Evolutionary conservation across 2,113 vertebrate species (phyloP), one percentile per base, ranked within the genome.

Genomic region (Boulengeromyrus knoepffleri): DNA sequence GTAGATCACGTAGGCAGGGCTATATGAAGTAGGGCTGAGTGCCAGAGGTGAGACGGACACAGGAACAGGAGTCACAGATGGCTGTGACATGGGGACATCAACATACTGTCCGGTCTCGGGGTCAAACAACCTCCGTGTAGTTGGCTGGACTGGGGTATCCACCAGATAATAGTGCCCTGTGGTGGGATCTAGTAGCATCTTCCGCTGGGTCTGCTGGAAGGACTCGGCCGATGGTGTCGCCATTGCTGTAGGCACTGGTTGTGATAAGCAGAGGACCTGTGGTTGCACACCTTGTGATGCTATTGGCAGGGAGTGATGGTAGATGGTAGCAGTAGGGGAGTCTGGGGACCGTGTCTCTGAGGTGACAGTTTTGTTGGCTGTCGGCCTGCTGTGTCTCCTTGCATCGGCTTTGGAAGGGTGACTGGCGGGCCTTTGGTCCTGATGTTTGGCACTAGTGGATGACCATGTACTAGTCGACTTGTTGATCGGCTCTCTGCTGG

Each of bases 91-190:
- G 2, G 98, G 97, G 50, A 99, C 96, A n/a, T 99, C 98, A 93
- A 99, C 96, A n/a, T 97, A 99, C 93, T 98, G 98, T 47, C 98
- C 97, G 0, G 97, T 99, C 92, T 99, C 98, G 0, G 98, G 98
- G 93, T 99, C 97, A 90, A 97, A 99, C 13, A 99, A 96, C 93
- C 97, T 95, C 91, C 97, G 96, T 50, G 97, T 97, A 88, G 96
- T 91, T 21, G 96, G 94, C 92, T 96, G 96, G 21, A 98, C 92
- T 0, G 98, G 97, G 0, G 97, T 96, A 93, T 99, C 98, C 92
- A 99, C 98, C 92, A 99, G 93, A 93, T 99, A 99, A 93, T 97
- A 99, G 92, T 99, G 98, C 90, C 98, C 98, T 0, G 98, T 99
- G 39, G 96, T 96, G 89, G 98, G 97, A 91, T 99, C 98, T 91